Conservation (phyloP, 1,140 invertebrate species). For the Ganaspis sp. region DNA sequence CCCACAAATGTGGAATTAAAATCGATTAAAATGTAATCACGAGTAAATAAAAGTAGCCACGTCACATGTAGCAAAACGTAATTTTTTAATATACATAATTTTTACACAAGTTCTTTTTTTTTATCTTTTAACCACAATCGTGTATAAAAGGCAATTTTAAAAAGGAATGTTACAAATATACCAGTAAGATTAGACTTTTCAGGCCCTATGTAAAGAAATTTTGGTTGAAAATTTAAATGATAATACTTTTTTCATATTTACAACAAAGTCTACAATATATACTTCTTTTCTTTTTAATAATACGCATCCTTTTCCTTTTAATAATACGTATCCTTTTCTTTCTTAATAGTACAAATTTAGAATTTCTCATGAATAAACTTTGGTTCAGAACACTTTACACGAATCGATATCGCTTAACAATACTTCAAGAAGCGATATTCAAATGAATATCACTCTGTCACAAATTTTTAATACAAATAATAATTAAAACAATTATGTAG, state of each 20-base stretch:
- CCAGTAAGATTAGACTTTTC: background rate
- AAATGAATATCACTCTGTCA: background rate
- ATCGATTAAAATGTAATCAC: constrained; percentile 3
- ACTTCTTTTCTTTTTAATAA: background rate
- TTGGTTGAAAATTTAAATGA: background rate
- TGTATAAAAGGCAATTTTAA: constrained; percentile 17
- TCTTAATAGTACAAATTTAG: constrained; percentile 15
- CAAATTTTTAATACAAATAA: background rate
- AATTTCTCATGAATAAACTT: constrained; percentile 30
- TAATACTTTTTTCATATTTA: constrained; percentile 21
- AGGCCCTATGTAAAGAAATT: background rate
- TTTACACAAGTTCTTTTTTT: background rate
- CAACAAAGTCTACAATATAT: constrained; percentile 22
- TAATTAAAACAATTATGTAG: constrained; percentile 8
- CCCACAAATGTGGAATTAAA: too few relatives aligned
- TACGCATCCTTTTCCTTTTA: background rate
- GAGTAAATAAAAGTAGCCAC: background rate
- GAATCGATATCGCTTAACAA: constrained; percentile 20
- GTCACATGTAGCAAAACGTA: background rate
- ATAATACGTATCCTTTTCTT: background rate
- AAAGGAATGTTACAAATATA: constrained; percentile 25
- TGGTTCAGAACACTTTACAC: constrained; percentile 22
- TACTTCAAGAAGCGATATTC: constrained; percentile 3
- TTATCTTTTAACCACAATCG: background rate
- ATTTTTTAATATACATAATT: constrained; percentile 16